Evolutionary conservation across 2,113 vertebrate genomes (phyloP), one percentile per base, ranked within the genome.

Genomic region (Cacatua alba): DNA sequence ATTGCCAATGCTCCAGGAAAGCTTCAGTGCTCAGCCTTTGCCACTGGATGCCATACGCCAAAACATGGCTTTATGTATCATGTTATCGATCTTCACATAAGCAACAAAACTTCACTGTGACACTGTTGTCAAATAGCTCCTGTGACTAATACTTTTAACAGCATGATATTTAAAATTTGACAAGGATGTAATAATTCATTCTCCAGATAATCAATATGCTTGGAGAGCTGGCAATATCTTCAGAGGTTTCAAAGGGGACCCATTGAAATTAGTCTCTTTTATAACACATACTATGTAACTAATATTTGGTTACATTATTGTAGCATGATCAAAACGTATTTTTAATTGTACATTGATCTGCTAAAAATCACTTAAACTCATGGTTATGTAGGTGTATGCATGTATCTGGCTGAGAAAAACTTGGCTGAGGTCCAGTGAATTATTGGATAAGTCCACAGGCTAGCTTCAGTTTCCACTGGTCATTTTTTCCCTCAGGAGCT

Each of bases 141-240:
- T 95, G 94, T 97, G 95, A 97, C 97, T 98, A 98, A 98, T 97
- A 97, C 97, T 98, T 98, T 98, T 97, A 98, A 97, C 97, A 98
- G 98, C 96, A 86, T 96, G 97, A 94, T 96, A 94, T 96, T 97
- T 97, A 97, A 97, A 97, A 98, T 98, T 97, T 98, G 97, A 97
- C 94, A 97, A 97, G 97, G 97, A 90, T 98, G 93, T 98, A 98
- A 96, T 92, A 95, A 97, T 95, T 98, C 95, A 75, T 97, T 97
- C 96, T 97, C 91, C 94, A 96, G 93, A 97, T 75, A 97, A 86
- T 96, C 94, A 97, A 93, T 93, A 91, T 94, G 80, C 82, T 95
- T 92, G 82, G 94, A 97, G 95, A 97, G 69, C 91, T 94, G 94
- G 95, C 96, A 94, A 97, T 86, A 84, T 95, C 96, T 98, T 96